These are phyloP conservation scores for Ceyx melanurus DNA, from an alignment of 2,113 vertebrate genomes.

Conservation along the genomic window DNA sequence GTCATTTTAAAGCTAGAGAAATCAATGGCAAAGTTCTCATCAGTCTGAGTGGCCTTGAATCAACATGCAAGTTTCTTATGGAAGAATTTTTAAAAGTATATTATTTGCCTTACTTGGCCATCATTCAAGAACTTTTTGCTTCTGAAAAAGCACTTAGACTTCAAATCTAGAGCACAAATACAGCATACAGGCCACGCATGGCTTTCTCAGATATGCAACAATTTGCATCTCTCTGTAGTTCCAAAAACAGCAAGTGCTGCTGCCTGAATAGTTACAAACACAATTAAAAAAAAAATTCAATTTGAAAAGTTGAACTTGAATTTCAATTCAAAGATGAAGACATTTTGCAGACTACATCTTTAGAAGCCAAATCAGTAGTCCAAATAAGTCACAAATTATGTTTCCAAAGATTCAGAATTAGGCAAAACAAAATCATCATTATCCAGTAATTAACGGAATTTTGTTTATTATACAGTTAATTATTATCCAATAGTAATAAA, in stretches of 20 bases:
- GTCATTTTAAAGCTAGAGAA: neutral
- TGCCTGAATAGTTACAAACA: neutral
- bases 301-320: neutral
- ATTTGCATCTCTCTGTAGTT: slow-evolving; percentile 22
- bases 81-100: slow-evolving; percentile 24
- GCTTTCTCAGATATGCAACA: slow-evolving; percentile 3
- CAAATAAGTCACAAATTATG: neutral
- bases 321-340: neutral
- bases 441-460: neutral
- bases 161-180: slow-evolving; percentile 17
- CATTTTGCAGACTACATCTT: neutral
- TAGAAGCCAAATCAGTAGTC: neutral
- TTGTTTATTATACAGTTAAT: neutral
- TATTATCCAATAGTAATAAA: neutral
- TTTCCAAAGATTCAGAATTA: neutral
- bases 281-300: neutral
- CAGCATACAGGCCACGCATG: neutral
- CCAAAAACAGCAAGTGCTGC: neutral
- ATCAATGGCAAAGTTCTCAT: neutral
- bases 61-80: neutral
- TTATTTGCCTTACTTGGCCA: slow-evolving; percentile 19
- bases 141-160: slow-evolving; percentile 29
- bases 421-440: neutral
- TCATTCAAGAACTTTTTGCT: slow-evolving; percentile 32
- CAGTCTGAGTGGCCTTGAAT: neutral